Conservation (phyloP, 2,888 invertebrate species). For the Petrophora chlorosata region DNA sequence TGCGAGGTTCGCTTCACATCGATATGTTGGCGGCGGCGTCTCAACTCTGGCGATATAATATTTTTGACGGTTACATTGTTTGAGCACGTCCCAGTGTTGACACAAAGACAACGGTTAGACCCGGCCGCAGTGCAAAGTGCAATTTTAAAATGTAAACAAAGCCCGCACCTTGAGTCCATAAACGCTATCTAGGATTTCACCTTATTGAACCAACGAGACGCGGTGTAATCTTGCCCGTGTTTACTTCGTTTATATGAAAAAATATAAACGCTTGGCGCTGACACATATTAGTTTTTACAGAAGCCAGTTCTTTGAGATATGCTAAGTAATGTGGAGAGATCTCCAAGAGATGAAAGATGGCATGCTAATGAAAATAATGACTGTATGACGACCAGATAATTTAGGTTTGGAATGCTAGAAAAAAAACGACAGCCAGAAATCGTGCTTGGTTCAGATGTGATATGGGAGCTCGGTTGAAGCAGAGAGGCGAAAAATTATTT, state of each 20-base stretch:
- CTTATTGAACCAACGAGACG: constrained; percentile 69
- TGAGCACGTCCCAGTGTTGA: constrained; percentile 71
- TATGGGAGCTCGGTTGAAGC: too few relatives aligned
- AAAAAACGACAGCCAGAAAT: too few relatives aligned
- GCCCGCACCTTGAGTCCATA: constrained; percentile 73
- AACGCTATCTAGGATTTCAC: constrained; percentile 76
- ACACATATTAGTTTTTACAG: constrained; percentile 41
- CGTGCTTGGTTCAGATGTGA: too few relatives aligned
- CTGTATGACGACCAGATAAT: too few relatives aligned
- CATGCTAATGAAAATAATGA: neutral
- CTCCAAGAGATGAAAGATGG: neutral
- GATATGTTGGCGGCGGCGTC: constrained; percentile 47
- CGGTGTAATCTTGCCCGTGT: constrained; percentile 57
- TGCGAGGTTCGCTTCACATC: constrained; percentile 25
- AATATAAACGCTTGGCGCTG: constrained; percentile 42
- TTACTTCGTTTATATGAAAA: constrained; percentile 54
- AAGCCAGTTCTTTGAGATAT: constrained; percentile 32
- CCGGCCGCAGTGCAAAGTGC: constrained; percentile 78
- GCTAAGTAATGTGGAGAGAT: constrained; percentile 36
- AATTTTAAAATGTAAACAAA: constrained; percentile 83
- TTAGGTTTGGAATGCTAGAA: too few relatives aligned
- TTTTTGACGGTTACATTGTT: constrained; percentile 78
- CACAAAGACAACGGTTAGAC: constrained; percentile 70
- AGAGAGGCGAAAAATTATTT: too few relatives aligned
- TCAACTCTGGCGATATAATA: constrained; percentile 58